These are phyloP conservation scores for Dryobotodes eremita DNA, from an alignment of 2,888 invertebrate genomes.

Conservation along the genomic window DNA sequence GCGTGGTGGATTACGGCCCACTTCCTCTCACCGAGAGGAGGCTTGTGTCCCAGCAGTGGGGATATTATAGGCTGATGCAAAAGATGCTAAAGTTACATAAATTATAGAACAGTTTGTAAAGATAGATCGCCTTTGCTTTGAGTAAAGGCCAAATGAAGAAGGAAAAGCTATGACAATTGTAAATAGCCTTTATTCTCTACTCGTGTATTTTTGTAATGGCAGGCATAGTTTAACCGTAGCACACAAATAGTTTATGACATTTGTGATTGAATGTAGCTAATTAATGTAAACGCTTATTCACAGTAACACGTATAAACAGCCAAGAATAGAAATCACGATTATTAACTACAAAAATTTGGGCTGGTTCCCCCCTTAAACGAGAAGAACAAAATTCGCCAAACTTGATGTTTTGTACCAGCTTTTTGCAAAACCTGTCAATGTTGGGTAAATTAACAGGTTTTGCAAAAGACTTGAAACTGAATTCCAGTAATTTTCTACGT, in stretches of 20 bases:
- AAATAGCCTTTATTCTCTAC: neutral
- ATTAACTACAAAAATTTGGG: neutral
- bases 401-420: no score
- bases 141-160: constrained; percentile 14
- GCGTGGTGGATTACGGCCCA: no score
- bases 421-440: neutral
- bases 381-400: neutral
- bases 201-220: neutral
- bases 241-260: constrained; percentile 15
- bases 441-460: neutral
- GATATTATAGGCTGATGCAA: no score
- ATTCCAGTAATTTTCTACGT: neutral
- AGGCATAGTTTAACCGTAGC: neutral
- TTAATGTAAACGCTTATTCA: constrained; percentile 28
- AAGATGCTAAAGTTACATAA: neutral
- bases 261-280: constrained; percentile 29
- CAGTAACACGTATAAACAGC: neutral
- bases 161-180: constrained; percentile 15
- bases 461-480: neutral
- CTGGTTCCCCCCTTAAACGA: neutral
- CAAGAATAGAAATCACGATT: constrained; percentile 6
- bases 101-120: constrained; percentile 5
- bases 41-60: no score
- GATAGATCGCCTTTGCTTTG: neutral
- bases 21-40: no score